These are phyloP conservation scores for Caenorhabditis brenneri DNA, from an alignment of 1,140 invertebrate species.

Conservation along the genomic window DNA sequence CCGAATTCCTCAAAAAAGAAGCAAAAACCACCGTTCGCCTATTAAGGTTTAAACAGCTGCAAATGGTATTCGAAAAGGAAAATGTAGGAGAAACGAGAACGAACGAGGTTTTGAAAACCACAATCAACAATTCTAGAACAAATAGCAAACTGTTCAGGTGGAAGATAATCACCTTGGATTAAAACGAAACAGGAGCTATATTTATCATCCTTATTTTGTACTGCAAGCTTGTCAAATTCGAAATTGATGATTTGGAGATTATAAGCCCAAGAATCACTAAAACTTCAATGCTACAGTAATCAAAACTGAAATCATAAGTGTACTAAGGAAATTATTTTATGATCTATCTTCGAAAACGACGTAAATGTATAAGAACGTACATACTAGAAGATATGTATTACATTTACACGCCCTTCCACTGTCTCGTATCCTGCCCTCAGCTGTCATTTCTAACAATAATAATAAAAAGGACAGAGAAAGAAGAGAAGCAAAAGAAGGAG, in stretches of 20 bases:
- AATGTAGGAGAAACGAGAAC: not conserved
- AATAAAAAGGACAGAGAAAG: not conserved
- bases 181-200: no score
- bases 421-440: not conserved
- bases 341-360: not conserved
- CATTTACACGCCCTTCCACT: not conserved
- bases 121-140: not conserved
- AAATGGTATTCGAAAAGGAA: not conserved
- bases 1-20: not conserved
- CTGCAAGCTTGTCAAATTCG: no score
- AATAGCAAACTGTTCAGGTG: no score
- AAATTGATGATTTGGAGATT: no score
- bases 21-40: constrained; percentile 6
- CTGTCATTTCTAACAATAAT: constrained; percentile 16
- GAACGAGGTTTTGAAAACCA: not conserved
- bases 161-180: no score
- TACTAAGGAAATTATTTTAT: no score
- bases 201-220: no score
- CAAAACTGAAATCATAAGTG: no score
- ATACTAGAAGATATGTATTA: not conserved
- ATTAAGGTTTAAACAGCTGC: not conserved
- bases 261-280: no score
- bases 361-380: not conserved
- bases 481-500: not conserved
- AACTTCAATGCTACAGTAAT: no score